These are phyloP conservation scores for Pipistrellus pygmaeus DNA, from an alignment of 2,797 vertebrate species.

Conservation along the genomic window DNA sequence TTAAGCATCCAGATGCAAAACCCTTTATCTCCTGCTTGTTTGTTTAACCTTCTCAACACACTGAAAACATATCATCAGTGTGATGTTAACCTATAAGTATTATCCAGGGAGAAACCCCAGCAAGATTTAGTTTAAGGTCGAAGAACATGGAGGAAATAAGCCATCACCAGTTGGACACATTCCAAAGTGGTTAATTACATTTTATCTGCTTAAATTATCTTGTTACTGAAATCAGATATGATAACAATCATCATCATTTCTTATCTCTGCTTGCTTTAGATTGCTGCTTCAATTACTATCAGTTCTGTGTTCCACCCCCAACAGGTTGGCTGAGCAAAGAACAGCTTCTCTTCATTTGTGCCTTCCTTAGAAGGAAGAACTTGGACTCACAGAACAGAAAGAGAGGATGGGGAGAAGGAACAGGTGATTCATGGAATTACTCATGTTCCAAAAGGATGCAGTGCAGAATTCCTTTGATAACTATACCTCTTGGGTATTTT, in stretches of 20 bases:
- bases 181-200: constrained; percentile 84
- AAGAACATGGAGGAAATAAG: constrained; percentile 59
- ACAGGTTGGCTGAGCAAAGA: neutral
- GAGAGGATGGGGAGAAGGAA: neutral
- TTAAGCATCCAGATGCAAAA: neutral
- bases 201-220: constrained; percentile 83
- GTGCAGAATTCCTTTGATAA: neutral
- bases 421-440: neutral
- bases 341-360: constrained; percentile 6
- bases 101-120: constrained; percentile 71
- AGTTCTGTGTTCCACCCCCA: constrained; percentile 23
- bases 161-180: constrained; percentile 80
- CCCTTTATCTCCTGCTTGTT: constrained; percentile 36
- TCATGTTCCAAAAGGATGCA: neutral
- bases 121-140: constrained; percentile 83
- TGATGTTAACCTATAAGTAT: constrained; percentile 77
- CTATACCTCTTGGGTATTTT: neutral
- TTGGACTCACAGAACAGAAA: neutral
- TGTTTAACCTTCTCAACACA: constrained; percentile 62
- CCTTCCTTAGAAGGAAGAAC: neutral
- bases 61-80: constrained; percentile 40
- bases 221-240: constrained; percentile 82
- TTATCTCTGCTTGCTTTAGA: constrained; percentile 71
- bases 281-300: constrained; percentile 57
- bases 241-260: constrained; percentile 81